Base-by-base conservation (phyloP, 2,797 vertebrate genomes). In the Acropternis orthonyx region DNA sequence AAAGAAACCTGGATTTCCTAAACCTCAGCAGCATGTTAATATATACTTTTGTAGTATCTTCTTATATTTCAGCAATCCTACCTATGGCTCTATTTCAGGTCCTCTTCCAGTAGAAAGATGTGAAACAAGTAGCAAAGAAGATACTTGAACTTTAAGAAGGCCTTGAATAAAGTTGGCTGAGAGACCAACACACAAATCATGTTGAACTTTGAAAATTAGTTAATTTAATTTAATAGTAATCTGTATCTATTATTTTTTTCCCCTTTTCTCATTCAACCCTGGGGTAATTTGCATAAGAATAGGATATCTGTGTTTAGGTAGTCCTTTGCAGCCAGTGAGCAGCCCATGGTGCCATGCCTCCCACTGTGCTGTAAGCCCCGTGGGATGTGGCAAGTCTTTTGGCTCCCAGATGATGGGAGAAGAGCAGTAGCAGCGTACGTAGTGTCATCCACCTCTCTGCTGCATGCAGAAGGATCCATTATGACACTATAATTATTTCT, bases 351-450 rank as follows among this genome's bases (percentile, higher is more conserved):
- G 6, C 73, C 2, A 0, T 46, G 63, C 22, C 16, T 48, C 19
- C 48, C 2, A 1, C 28, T 20, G n/a, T 11, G 41, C 55, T 34
- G 5, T 5, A 23, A 59, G 19, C 62, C 49, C 52, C 5, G 4
- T 6, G 61, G 61, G 30, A 68, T 36, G 28, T 0, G 0, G 10
- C 19, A 26, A 0, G 0, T 61, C 18, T 66, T 76, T 76, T 67
- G 43, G 43, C 59, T 87, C 36, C 39, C 8, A 36, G 34, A 20
- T 46, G 63, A 89, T 44, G 63, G 59, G 19, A 73, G 24, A 67
- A 37, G 8, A 86, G 54, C 37, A 32, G 20, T 26, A 49, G n/a
- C 39, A 74, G 17, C 1, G 3, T 22, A 27, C 13, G 27, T 65
- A 28, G 43, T 65, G 52, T 18, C 56, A 84, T 32, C 55, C 49